Base-by-base conservation (phyloP, 2,797 vertebrate genomes). In the Pelobates cultripes region DNA sequence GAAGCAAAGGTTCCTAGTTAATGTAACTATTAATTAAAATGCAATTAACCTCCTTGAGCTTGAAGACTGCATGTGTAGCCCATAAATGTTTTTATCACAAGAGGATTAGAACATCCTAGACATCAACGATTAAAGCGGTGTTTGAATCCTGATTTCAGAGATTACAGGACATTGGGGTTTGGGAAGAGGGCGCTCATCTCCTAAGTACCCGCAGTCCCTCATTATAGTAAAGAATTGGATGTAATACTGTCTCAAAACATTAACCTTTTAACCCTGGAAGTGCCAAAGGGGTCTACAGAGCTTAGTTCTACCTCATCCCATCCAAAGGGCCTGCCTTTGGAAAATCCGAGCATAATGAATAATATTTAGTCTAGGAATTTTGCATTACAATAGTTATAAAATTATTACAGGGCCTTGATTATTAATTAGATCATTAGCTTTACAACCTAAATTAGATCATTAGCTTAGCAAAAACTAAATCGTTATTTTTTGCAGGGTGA, bases 11-110 rank as follows among this genome's bases (percentile, higher is more conserved):
- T 73, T 73, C 44, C 66, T 12, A 70, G 55, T 78, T 28, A 72
- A 79, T 79, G 73, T 72, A 71, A 71, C 82, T 71, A 72, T 84
- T 84, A 84, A 80, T 84, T 84, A 84, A 84, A 79, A 80, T 47
- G 42, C 77, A 84, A 84, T 84, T 84, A 84, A 76, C 73, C 77
- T 84, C 66, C 66, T 75, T 73, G 43, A 14, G 47, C 57, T 67
- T 45, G 14, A 53, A 73, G 68, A 71, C 43, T 44, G 40, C 53
- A 28, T 28, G 70, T 68, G 66, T 74, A 74, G 78, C 76, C 44
- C 68, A 82, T 17, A 77, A 77, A 63, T 14, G 15, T 77, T 57
- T 57, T 77, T 61, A 82, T 82, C 77, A 82, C 13, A 67, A 61
- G n/a, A 28, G 63, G 80, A 73, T 73, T 57, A 72, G 43, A 14